These are phyloP conservation scores for Diarsia rubi DNA, from an alignment of 2,888 invertebrate genomes.

Conservation along the genomic window DNA sequence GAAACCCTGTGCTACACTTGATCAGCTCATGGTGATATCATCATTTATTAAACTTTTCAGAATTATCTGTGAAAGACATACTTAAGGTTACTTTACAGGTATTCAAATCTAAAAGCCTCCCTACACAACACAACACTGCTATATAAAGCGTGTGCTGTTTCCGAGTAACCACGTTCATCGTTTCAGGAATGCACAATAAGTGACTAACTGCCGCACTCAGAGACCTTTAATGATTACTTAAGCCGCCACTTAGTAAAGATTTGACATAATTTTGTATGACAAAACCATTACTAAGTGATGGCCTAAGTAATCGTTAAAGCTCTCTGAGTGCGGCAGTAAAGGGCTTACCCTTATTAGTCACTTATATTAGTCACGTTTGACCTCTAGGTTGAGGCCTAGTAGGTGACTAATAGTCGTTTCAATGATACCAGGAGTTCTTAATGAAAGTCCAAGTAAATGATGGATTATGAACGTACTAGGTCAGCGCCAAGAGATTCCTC, in stretches of 20 bases:
- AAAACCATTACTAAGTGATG: too few species aligned
- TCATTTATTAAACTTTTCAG: background rate
- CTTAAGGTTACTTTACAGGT: background rate
- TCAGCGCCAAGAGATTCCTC: too few species aligned
- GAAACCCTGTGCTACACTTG: too few species aligned
- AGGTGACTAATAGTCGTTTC: background rate
- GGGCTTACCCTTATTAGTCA: too few species aligned
- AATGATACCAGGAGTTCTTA: background rate
- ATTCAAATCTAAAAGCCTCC: background rate
- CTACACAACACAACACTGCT: too few species aligned
- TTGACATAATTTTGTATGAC: too few species aligned
- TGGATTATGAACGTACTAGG: background rate
- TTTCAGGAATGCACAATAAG: background rate
- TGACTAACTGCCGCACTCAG: too few species aligned
- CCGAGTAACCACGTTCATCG: background rate
- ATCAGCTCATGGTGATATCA: background rate
- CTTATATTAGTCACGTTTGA: too few species aligned
- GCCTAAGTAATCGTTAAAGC: too few species aligned
- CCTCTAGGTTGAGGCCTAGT: background rate
- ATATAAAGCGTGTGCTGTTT: background rate
- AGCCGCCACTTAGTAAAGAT: too few species aligned
- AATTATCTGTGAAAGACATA: background rate
- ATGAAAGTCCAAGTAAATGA: background rate
- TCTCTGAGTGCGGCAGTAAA: too few species aligned
- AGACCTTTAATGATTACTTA: too few species aligned